A percentile compares a stretch with the other conserved stretches of the same genome.
These are phyloP conservation scores for Scaeva pyrastri DNA, from an alignment of 2,888 invertebrate species.

Conservation along the genomic window DNA sequence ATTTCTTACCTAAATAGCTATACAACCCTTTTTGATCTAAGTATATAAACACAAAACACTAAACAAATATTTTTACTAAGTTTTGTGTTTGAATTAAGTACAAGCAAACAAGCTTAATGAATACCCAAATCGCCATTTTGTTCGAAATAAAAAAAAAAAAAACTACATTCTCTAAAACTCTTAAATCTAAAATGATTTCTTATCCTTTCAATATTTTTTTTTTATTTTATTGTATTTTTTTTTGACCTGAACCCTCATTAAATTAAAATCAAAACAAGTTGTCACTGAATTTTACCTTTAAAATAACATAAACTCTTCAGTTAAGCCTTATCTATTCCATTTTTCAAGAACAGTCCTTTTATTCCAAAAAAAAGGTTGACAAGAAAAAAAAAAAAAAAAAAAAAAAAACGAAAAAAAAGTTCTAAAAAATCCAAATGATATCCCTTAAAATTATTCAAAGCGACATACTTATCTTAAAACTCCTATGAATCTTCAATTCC, in stretches of 20 bases:
- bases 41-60: too few species aligned
- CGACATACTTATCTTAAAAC: conserved; percentile 50
- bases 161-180: background rate
- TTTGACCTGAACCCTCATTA: background rate
- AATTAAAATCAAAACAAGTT: conserved; percentile 26
- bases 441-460: conserved; percentile 61
- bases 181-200: background rate
- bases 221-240: too few species aligned
- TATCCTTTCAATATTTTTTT: background rate
- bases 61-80: too few species aligned
- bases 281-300: conserved; percentile 27
- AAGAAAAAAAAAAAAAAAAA: conserved; percentile 17
- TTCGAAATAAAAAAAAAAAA: background rate
- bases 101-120: background rate
- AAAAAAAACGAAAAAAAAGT: conserved; percentile 5
- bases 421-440: conserved; percentile 48
- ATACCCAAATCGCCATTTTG: background rate
- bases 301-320: background rate
- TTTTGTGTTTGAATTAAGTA: too few species aligned
- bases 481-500: conserved; percentile 47
- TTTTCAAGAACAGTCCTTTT: conserved; percentile 15
- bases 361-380: background rate
- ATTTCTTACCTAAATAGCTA: too few species aligned
- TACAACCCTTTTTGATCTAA: too few species aligned
- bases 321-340: conserved; percentile 9